Percentiles rank a stretch among this genome's conserved stretches.
Conservation (phyloP, 2,888 invertebrate genomes). For the Scotopteryx bipunctaria region DNA sequence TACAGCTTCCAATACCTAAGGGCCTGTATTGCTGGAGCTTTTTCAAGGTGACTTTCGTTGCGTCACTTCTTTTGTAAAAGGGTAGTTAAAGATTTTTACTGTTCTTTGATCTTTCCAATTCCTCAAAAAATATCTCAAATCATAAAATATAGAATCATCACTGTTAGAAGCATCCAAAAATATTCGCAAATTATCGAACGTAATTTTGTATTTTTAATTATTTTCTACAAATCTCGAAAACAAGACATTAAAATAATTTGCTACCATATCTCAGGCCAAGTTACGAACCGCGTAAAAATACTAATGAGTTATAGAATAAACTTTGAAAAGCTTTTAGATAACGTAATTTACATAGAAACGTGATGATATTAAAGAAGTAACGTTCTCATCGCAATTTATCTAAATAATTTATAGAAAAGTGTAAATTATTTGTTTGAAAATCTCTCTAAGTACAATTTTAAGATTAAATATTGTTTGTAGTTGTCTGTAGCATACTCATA, state of each 20-base stretch:
- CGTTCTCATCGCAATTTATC: constrained; percentile 16
- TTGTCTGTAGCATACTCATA: background rate
- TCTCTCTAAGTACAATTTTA: background rate
- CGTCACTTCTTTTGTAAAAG: constrained; percentile 48
- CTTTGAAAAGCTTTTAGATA: constrained; percentile 46
- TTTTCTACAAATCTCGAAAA: too few species aligned
- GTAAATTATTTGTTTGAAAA: background rate
- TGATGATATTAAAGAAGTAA: constrained; percentile 54
- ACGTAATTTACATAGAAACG: constrained; percentile 51
- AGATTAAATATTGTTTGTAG: too few species aligned
- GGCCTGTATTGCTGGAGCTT: constrained; percentile 49
- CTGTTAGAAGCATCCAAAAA: too few species aligned
- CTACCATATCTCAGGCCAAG: background rate
- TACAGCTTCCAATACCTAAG: too few species aligned
- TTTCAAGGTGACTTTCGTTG: constrained; percentile 50
- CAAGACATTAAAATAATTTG: background rate
- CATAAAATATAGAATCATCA: too few species aligned
- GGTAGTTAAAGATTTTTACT: too few species aligned
- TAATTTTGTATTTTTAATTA: too few species aligned
- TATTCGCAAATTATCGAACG: too few species aligned
- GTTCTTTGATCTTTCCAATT: too few species aligned
- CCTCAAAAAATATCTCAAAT: too few species aligned
- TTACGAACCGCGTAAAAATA: constrained; percentile 4
- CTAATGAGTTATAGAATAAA: constrained; percentile 33
- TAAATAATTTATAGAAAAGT: constrained; percentile 2